Conservation (phyloP, 1,140 invertebrate genomes). For the Bombus affinis region DNA sequence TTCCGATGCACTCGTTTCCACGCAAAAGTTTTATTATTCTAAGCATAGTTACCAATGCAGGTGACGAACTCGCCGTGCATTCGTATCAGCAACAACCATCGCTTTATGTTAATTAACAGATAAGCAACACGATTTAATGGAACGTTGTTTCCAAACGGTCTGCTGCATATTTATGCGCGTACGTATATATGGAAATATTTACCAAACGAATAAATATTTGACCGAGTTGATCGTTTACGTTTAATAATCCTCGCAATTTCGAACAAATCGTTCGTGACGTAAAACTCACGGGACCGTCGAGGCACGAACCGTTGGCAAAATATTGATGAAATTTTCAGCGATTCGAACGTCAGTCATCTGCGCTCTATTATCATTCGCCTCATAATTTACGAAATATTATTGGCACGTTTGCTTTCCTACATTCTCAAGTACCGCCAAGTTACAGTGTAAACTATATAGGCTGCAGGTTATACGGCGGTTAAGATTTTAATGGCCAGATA, state of each 20-base stretch:
- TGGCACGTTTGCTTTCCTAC: too few species aligned
- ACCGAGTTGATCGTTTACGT: not conserved
- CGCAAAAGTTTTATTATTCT: not conserved
- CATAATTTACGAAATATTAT: not conserved
- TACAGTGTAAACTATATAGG: not conserved
- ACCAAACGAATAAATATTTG: not conserved
- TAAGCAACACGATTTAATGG: not conserved
- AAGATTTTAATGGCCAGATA: constrained; percentile 42
- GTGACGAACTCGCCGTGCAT: not conserved
- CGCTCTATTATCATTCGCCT: too few species aligned
- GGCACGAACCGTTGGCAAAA: too few species aligned
- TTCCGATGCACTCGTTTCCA: not conserved
- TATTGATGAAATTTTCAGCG: too few species aligned
- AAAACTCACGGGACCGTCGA: too few species aligned
- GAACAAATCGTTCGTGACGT: too few species aligned
- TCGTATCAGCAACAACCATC: not conserved
- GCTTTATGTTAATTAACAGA: not conserved
- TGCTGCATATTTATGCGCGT: not conserved
- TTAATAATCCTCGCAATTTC: not conserved
- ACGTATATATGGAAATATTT: not conserved
- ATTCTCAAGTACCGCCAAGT: not conserved
- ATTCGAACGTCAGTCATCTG: too few species aligned
- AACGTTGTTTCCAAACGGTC: not conserved
- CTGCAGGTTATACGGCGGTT: constrained; percentile 13
- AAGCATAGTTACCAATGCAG: not conserved